Evolutionary conservation across 1,140 invertebrate genomes (phyloP).

Genomic region (Brachionus koreanus): DNA sequence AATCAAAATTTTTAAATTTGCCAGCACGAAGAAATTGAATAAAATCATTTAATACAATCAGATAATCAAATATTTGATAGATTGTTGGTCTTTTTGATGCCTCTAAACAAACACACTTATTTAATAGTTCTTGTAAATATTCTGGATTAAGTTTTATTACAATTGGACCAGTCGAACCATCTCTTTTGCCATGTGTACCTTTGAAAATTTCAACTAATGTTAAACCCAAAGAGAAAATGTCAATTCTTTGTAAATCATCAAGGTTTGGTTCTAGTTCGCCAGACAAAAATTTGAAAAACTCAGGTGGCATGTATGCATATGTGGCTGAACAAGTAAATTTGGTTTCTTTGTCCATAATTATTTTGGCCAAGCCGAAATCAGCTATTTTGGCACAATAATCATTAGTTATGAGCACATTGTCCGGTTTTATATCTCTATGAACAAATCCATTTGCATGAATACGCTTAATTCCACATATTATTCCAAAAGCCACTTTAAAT

Average conservation of each 20-base stretch:
- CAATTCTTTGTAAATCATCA: background rate
- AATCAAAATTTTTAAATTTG: no score
- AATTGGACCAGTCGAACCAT: background rate
- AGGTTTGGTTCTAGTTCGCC: background rate
- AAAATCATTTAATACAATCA: background rate
- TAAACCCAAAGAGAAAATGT: background rate
- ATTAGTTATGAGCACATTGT: background rate
- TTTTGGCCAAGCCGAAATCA: background rate
- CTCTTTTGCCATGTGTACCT: background rate
- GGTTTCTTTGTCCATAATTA: background rate
- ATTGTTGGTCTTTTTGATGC: background rate
- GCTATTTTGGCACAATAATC: constrained; percentile 28
- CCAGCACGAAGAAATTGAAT: no score
- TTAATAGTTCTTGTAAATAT: background rate
- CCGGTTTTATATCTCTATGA: background rate
- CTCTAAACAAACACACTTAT: background rate
- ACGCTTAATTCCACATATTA: background rate
- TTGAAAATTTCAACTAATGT: background rate
- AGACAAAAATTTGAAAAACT: background rate
- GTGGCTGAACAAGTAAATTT: background rate
- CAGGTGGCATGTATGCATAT: background rate
- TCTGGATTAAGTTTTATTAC: background rate
- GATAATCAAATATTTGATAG: background rate
- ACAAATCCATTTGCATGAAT: background rate
- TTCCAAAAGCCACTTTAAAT: background rate